Evolutionary conservation across 2,888 invertebrate genomes (phyloP).

Genomic region (Ormyrus thymus): DNA sequence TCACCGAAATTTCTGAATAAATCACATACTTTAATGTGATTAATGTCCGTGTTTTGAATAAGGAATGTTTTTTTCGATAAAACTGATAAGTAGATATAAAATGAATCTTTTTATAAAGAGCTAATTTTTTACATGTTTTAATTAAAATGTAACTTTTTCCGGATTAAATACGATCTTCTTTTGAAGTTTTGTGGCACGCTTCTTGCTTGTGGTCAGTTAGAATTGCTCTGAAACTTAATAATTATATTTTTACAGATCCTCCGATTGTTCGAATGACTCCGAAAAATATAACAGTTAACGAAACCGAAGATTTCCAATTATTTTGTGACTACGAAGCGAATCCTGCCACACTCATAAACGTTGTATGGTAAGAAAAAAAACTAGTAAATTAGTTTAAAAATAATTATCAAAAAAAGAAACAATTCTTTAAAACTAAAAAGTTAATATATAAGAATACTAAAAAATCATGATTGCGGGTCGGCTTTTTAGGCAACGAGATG

Average conservation of each 20-base stretch:
- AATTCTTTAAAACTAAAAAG: not conserved
- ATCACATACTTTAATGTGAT: too few species aligned
- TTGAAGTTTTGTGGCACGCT: too few species aligned
- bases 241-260: conserved; percentile 79
- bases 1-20: too few species aligned
- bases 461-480: not conserved
- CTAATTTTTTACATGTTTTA: too few species aligned
- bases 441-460: not conserved
- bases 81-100: too few species aligned
- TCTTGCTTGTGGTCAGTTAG: too few species aligned
- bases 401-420: not conserved
- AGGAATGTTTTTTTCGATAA: too few species aligned
- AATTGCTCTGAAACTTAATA: not conserved
- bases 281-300: conserved; percentile 86
- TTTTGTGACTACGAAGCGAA: conserved; percentile 91
- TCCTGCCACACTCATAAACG: conserved; percentile 85
- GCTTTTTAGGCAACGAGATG: conserved; percentile 81
- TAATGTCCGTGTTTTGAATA: too few species aligned
- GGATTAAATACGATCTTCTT: too few species aligned
- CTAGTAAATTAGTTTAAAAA: not conserved
- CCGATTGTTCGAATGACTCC: conserved; percentile 88
- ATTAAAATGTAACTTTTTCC: too few species aligned
- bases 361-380: conserved; percentile 82
- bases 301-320: conserved; percentile 84
- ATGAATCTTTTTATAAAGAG: too few species aligned